Percentiles rank a stretch among this genome's conserved stretches.
phyloP scores from a whole-genome alignment of 2,113 vertebrate genomes.

The Lethenteron camtschaticum region DNA sequence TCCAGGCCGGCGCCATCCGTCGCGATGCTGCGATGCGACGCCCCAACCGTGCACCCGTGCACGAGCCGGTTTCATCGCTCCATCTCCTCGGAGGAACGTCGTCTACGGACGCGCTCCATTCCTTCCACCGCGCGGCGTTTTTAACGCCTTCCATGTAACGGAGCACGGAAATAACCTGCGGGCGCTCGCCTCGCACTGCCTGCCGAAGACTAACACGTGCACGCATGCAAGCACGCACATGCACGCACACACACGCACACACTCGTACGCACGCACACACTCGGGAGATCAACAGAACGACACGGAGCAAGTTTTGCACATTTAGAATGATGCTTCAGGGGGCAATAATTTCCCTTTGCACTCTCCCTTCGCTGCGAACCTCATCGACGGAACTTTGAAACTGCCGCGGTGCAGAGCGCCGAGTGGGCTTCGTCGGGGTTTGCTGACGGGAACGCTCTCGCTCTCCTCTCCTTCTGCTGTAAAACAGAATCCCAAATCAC shows the following conservation, averaged over 20 bases:
- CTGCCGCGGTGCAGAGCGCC: no score
- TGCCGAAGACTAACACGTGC: background rate
- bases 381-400: no score
- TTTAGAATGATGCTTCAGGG: background rate
- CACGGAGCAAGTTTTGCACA: background rate
- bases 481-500: no score
- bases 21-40: background rate
- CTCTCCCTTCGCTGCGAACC: no score
- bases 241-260: conserved; percentile 2
- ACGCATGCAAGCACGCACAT: background rate
- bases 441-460: no score
- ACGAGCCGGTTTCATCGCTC: background rate
- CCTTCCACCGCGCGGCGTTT: no score
- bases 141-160: background rate
- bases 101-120: background rate
- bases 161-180: background rate
- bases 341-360: no score
- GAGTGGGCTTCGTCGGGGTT: no score
- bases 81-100: background rate
- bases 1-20: background rate
- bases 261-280: background rate
- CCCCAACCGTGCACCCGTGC: background rate
- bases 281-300: background rate
- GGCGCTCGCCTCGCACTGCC: background rate
- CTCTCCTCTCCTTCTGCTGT: no score